phyloP scores from a whole-genome alignment of 2,113 vertebrate genomes.

The Ceyx melanurus region DNA sequence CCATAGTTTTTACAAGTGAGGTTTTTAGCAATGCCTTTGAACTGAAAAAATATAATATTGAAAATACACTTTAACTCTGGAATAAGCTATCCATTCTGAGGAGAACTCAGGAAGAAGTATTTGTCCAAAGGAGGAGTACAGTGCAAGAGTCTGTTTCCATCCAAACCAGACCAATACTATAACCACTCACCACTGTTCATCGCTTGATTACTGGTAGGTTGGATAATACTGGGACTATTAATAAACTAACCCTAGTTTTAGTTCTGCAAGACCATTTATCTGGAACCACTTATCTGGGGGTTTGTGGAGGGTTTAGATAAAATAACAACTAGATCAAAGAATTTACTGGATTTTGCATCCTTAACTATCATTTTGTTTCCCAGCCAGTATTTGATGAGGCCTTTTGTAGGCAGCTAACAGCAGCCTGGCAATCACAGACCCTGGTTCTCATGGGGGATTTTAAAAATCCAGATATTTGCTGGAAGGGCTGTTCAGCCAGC shows the following conservation, averaged over 20 bases:
- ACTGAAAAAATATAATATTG: background rate
- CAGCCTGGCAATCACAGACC: too few species aligned
- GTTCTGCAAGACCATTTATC: background rate
- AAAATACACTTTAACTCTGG: background rate
- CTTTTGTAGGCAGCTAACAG: too few species aligned
- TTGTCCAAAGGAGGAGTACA: background rate
- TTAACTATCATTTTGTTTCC: background rate
- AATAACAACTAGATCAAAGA: background rate
- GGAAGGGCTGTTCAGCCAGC: too few species aligned
- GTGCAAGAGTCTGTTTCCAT: background rate
- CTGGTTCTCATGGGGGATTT: too few species aligned
- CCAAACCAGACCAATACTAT: background rate
- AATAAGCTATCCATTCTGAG: background rate
- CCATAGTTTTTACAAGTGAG: background rate
- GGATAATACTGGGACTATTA: background rate
- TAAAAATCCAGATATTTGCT: too few species aligned
- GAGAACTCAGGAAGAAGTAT: background rate
- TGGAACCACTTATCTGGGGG: background rate
- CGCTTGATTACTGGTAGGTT: rapidly evolving
- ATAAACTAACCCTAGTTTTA: background rate
- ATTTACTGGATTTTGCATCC: background rate
- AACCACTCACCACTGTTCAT: background rate
- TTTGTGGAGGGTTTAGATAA: slow-evolving; percentile 5
- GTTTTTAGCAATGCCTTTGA: background rate
- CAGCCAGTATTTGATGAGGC: background rate